Conservation (phyloP, 2,797 vertebrate species). For the Centroberyx gerrardi region DNA sequence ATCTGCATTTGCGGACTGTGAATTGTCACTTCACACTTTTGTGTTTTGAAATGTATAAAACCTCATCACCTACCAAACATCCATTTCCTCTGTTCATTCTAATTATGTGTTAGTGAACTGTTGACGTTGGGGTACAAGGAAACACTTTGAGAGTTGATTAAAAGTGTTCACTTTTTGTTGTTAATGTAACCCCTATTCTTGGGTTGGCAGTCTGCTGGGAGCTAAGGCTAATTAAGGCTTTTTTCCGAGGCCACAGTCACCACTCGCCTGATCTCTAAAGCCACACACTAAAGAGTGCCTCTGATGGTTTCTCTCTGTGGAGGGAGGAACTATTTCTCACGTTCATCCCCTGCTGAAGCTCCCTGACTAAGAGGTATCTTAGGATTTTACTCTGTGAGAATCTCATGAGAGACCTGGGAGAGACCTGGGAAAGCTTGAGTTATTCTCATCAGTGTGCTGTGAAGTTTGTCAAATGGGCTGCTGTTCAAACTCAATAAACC, state of each 20-base stretch:
- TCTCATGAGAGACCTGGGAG: constrained; percentile 4
- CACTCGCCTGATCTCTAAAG: constrained; percentile 71
- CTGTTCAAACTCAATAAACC: constrained; percentile 58
- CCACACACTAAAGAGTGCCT: constrained; percentile 64
- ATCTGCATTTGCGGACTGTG: constrained; percentile 59
- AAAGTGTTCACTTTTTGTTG: constrained; percentile 67
- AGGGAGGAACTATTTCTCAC: constrained; percentile 63
- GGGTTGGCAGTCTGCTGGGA: constrained; percentile 66
- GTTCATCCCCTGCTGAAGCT: constrained; percentile 55
- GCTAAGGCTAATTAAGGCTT: constrained; percentile 72
- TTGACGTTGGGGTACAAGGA: constrained; percentile 60
- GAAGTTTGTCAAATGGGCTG: constrained; percentile 37
- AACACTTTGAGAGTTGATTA: constrained; percentile 78
- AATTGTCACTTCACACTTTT: constrained; percentile 78
- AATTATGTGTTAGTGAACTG: constrained; percentile 74
- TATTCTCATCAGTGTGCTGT: constrained; percentile 31
- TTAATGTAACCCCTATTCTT: constrained; percentile 74
- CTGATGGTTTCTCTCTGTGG: constrained; percentile 72
- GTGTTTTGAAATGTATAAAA: constrained; percentile 74
- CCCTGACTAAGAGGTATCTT: constrained; percentile 38
- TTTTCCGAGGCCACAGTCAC: constrained; percentile 65
- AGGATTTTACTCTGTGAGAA: constrained; percentile 59
- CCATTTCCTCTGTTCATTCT: constrained; percentile 73
- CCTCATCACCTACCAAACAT: constrained; percentile 68
- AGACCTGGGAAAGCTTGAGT: constrained; percentile 27